Percentiles rank a stretch among this genome's conserved stretches.
Conservation (phyloP, 1,140 invertebrate species). For the Drosophila nikananu region DNA sequence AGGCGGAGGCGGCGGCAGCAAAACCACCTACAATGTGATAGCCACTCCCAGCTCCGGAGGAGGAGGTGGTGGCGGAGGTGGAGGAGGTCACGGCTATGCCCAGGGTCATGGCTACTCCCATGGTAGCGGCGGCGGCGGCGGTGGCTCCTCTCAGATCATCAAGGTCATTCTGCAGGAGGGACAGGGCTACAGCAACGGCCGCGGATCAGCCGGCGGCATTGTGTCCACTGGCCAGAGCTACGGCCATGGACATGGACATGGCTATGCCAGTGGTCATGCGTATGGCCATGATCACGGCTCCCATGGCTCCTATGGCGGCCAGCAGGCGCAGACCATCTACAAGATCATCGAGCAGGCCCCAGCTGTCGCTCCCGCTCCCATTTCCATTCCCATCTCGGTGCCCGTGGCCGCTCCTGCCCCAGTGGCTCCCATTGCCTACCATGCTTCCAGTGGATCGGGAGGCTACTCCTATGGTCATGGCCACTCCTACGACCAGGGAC, state of each 20-base stretch:
- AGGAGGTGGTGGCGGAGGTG: conserved; percentile 31
- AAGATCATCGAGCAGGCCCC: conserved; percentile 72
- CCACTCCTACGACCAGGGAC: conserved; percentile 43
- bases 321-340: conserved; percentile 59
- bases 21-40: conserved; percentile 70
- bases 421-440: conserved; percentile 41
- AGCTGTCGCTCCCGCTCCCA: conserved; percentile 11
- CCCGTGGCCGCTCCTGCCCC: conserved; percentile 19
- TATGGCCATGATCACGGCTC: conserved; percentile 23
- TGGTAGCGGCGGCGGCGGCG: conserved; percentile 27
- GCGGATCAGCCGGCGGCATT: conserved; percentile 34
- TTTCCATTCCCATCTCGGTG: conserved; percentile 39
- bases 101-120: conserved; percentile 43
- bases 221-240: conserved; percentile 34
- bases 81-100: conserved; percentile 26
- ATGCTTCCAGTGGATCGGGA: conserved; percentile 24
- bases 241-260: conserved; percentile 44
- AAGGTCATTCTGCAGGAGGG: conserved; percentile 73
- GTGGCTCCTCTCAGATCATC: conserved; percentile 63
- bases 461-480: conserved; percentile 59
- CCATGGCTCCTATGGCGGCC: conserved; percentile 20
- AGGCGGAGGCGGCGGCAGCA: conserved; percentile 45
- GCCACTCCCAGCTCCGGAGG: conserved; percentile 57
- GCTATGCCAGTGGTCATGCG: conserved; percentile 26
- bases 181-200: conserved; percentile 54